Evolutionary conservation across 1,140 invertebrate genomes (phyloP), one percentile per base, ranked within the genome.

Genomic region (Capitella teleta): DNA sequence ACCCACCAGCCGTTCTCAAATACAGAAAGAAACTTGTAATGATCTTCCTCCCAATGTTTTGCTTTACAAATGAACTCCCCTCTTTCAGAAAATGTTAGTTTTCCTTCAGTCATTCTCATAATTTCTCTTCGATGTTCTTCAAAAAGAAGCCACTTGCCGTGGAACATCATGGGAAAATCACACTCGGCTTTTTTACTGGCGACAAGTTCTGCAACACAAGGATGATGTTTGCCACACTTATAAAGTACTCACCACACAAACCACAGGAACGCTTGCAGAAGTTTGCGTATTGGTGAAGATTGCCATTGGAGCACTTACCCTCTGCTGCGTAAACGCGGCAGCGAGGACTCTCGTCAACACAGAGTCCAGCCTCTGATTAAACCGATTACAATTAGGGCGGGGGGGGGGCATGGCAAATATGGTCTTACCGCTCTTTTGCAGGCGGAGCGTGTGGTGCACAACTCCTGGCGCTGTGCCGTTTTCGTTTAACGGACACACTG

Each of bases 61-160:
- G 46, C 44, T 37, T 53, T 53, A 28, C 52, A 53, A 30, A 53
- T 53, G 52, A 42, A 53, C 26, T 26, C 44, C 5, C 52, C 52
- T 32, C 37, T 32, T 18, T 34, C 10, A 12, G 41, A 46, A 45
- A 52, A 52, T n/a, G 24, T 26, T 19, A 47, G 36, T 25, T 47
- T 18, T 12, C 45, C 51, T 5, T 34, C 34, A 25, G 34, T 36
- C 4, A 52, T 28, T 16, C n/a, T 28, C 6, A 52, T 45, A 14
- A 47, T 21, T 37, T 52, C 51, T 14, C 42, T 34, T 21, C 45
- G 44, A 16, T 28, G 37, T 1, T 2, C n/a, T 23, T 40, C 47
- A 19, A 21, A 38, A 19, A 47, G 26, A 23, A 52, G 21, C 51
- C 51, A 52, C 28, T 44, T 24, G 6, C 51, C 51, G 3, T 28